phyloP scores from a whole-genome alignment of 2,113 vertebrate species.

The Cepphus grylle region DNA sequence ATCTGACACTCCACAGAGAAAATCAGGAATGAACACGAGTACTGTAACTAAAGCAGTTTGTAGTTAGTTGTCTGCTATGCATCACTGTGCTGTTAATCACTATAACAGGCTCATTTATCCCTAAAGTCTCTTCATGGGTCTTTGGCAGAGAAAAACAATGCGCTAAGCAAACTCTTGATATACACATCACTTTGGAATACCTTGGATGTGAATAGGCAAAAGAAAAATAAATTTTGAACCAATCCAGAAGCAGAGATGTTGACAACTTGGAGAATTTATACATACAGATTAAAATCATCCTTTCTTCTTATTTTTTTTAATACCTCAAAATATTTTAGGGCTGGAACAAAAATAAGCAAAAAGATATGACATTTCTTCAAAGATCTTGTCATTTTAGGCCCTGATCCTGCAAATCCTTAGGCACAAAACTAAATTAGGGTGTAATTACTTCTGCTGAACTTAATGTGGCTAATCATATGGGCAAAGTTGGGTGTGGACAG shows the following conservation, averaged over 20 bases:
- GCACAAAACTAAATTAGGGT: background rate
- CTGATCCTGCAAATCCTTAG: background rate
- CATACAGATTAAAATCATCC: background rate
- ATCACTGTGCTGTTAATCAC: conserved; percentile 6
- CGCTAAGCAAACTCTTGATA: background rate
- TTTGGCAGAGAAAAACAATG: background rate
- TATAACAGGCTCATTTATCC: background rate
- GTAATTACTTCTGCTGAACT: background rate
- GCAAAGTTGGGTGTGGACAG: background rate
- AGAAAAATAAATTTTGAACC: background rate
- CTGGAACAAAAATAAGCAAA: background rate
- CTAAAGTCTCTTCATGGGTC: background rate
- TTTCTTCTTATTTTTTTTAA: background rate
- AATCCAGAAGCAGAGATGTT: background rate
- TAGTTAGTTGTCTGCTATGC: background rate
- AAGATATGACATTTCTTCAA: background rate
- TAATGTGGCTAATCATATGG: background rate
- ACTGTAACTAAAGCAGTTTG: background rate
- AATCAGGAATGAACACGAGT: background rate
- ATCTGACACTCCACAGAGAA: background rate
- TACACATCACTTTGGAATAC: background rate
- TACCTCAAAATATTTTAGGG: background rate
- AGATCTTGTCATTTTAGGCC: background rate
- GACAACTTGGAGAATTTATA: background rate
- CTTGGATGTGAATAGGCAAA: background rate